Evolutionary conservation across 1,140 invertebrate genomes (phyloP), one percentile per base, ranked within the genome.

Genomic region (Danaus plexippus): DNA sequence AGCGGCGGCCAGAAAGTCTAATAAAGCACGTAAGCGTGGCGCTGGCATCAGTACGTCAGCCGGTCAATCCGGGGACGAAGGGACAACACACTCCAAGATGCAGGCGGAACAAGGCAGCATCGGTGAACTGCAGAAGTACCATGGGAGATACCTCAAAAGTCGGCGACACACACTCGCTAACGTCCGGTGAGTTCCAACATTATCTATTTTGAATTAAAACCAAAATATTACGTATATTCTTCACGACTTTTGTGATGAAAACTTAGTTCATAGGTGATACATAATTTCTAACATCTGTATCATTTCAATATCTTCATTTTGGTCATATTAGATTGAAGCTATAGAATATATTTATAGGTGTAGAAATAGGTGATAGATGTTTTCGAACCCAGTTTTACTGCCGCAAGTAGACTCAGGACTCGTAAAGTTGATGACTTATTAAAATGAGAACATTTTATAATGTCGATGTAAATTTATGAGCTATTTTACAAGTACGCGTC

Each of bases 51-150:
- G 69, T 54, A 68, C 72, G 64, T 72, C 77, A 40, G 54, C 64
- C 64, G 66, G 66, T 57, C 60, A 81, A 70, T 52, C 73, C 67
- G 65, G 67, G 63, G 82, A 77, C 67, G 80, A 80, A 61, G 61
- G 61, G 67, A 63, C 61, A 12, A 57, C 58, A 67, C 80, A 72
- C 71, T 85, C 71, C 79, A 95, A 89, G 81, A 95, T 96, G 94
- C 94, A 95, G 88, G 94, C 94, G 53, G 94, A 96, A 85, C 94
- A 94, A 77, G 94, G 94, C 44, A 94, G 93, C 82, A 95, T 96
- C 75, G 94, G 94, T 47, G 94, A 95, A 75, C 89, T 96, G 55
- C 92, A 95, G 69, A 94, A 94, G 69, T 95, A 95, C 78, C 94
- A 95, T 75, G 94, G 94, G 70, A 85, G 92, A 65, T 94, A 93